Evolutionary conservation across 1,140 invertebrate species (phyloP), one percentile per base, ranked within the genome.

Genomic region (Hetaerina americana): DNA sequence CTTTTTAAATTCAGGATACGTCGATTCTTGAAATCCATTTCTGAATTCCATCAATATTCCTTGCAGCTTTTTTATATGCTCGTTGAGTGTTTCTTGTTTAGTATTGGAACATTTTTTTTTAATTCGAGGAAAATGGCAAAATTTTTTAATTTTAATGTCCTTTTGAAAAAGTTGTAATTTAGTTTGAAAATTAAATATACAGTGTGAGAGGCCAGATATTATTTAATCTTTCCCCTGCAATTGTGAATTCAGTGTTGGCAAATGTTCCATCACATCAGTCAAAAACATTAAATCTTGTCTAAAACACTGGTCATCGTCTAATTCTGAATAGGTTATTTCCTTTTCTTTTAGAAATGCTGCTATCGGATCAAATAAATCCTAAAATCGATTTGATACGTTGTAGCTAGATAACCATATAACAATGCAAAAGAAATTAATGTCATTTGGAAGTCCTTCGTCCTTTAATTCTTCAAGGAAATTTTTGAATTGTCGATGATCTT

Each of bases 21-120:
- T n/a, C n/a, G n/a, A n/a, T n/a, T 40, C 31, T 40, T 40, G 31
- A 40, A 40, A 40, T 40, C 31, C 31, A 40, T 40, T 40, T 40
- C 15, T 40, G 15, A 40, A 40, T 40, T 40, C 31, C 31, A 15
- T 40, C 31, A 40, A 40, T 40, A 40, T 40, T 40, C 31, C 31
- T 40, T 40, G 6, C 15, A 40, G 31, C 5, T 40, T 40, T 40
- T 72, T 70, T 72, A 49, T 69, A 74, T 67, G 27, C 73, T 75
- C 68, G 67, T 70, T 75, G 69, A 75, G 72, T 75, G 72, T 75
- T 74, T 75, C 72, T 75, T 73, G 71, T 74, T 75, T 73, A 75
- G 75, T 75, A 76, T 76, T 75, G 68, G 71, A 73, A 72, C 71
- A 66, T 66, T 18, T 68, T 74, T 75, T 73, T 75, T 73, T 75